Conservation (phyloP, 2,888 invertebrate species). For the Dorcus parallelipipedus region DNA sequence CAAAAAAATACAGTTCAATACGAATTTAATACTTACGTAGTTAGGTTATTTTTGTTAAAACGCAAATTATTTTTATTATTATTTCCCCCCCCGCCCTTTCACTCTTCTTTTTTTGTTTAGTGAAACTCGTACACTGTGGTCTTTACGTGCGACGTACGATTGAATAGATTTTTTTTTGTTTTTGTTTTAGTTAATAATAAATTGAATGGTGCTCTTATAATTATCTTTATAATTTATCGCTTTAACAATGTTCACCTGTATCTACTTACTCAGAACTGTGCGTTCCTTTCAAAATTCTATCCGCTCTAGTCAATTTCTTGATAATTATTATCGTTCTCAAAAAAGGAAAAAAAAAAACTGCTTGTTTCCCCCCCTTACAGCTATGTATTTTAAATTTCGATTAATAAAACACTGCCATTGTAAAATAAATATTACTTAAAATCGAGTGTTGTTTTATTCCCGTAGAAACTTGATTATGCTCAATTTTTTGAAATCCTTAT, state of each 20-base stretch:
- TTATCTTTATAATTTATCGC: constrained; percentile 15
- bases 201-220: constrained; percentile 37
- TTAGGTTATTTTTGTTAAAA: too few relatives aligned
- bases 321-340: not conserved
- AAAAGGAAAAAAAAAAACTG: constrained; percentile 4
- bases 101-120: constrained; percentile 2
- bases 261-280: too few relatives aligned
- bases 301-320: constrained; percentile 34
- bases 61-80: not conserved
- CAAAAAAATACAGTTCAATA: constrained; percentile 5
- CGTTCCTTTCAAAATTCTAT: constrained; percentile 15
- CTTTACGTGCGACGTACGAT: constrained; percentile 29
- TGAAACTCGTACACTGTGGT: constrained; percentile 18
- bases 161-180: constrained; percentile 19
- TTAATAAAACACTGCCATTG: constrained; percentile 44
- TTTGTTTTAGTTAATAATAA: constrained; percentile 38
- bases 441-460: too few relatives aligned
- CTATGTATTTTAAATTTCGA: constrained; percentile 10
- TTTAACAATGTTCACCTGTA: not conserved
- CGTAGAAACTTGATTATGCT: too few relatives aligned
- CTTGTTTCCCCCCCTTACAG: constrained; percentile 8
- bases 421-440: constrained; percentile 38
- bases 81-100: not conserved
- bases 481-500: too few relatives aligned
- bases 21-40: constrained; percentile 7